These are phyloP conservation scores for Acrossocheilus fasciatus DNA, from an alignment of 2,797 vertebrate species.

Conservation along the genomic window DNA sequence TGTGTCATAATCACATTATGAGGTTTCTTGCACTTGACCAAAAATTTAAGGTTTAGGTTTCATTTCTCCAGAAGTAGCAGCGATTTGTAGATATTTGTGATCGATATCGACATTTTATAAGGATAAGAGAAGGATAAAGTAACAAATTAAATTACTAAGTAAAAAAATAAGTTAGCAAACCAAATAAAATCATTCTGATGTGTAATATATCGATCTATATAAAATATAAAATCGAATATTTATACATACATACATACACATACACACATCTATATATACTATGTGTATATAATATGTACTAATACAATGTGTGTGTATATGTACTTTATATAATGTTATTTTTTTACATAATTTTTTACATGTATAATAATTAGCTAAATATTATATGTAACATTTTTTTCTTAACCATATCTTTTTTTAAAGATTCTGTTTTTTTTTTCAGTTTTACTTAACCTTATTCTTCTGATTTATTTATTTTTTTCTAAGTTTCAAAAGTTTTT, in stretches of 20 bases:
- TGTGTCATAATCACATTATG: conserved; percentile 33
- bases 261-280: too few relatives aligned
- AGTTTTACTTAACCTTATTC: neutral
- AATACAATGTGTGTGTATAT: neutral
- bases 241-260: neutral
- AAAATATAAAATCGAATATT: neutral
- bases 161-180: neutral
- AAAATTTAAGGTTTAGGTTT: conserved; percentile 62
- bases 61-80: conserved; percentile 64
- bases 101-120: neutral
- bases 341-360: neutral
- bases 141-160: neutral
- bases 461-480: neutral
- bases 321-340: neutral
- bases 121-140: neutral
- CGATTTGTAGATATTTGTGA: conserved; percentile 50
- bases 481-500: neutral
- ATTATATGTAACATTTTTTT: neutral
- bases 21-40: conserved; percentile 50
- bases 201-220: neutral
- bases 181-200: neutral
- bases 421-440: neutral
- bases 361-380: neutral
- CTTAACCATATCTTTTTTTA: neutral
- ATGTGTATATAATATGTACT: neutral